These are phyloP conservation scores for Sebastolobus alascanus DNA, from an alignment of 2,797 vertebrate genomes.

Conservation along the genomic window DNA sequence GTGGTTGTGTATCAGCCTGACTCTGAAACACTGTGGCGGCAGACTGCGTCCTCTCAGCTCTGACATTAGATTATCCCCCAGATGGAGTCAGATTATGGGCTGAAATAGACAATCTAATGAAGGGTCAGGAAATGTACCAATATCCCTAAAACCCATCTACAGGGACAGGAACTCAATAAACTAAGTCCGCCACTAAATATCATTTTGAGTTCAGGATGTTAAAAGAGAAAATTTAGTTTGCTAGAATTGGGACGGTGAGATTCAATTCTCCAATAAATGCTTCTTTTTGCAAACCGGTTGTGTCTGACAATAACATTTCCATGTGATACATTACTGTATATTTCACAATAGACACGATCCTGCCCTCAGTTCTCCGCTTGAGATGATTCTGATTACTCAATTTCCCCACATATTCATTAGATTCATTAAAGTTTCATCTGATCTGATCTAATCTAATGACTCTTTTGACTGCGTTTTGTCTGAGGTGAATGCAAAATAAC, in stretches of 20 bases:
- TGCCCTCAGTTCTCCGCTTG: neutral
- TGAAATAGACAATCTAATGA: slow-evolving; percentile 53
- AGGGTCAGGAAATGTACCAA: slow-evolving; percentile 51
- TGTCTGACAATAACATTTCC: neutral
- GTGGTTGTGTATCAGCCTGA: neutral
- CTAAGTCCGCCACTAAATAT: neutral
- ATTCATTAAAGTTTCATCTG: slow-evolving; percentile 22
- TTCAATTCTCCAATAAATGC: slow-evolving; percentile 11
- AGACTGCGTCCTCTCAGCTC: slow-evolving; percentile 47
- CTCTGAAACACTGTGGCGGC: slow-evolving; percentile 42
- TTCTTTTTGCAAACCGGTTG: neutral
- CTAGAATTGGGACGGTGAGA: neutral
- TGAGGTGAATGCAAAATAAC: slow-evolving; percentile 13
- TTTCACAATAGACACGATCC: neutral
- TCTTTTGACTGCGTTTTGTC: slow-evolving; percentile 13
- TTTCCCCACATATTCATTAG: slow-evolving; percentile 8
- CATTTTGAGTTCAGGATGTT: neutral
- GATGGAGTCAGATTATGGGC: slow-evolving; percentile 60
- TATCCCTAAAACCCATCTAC: slow-evolving; percentile 37
- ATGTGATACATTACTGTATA: neutral
- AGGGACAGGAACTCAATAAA: slow-evolving; percentile 25
- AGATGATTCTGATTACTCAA: slow-evolving; percentile 15
- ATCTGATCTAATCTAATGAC: slow-evolving; percentile 11
- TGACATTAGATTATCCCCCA: slow-evolving; percentile 62
- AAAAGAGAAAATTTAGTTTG: slow-evolving; percentile 17